Percentiles rank a stretch among this genome's conserved stretches.
Conservation (phyloP, 2,797 vertebrate genomes). For the Oreochromis grahami region DNA sequence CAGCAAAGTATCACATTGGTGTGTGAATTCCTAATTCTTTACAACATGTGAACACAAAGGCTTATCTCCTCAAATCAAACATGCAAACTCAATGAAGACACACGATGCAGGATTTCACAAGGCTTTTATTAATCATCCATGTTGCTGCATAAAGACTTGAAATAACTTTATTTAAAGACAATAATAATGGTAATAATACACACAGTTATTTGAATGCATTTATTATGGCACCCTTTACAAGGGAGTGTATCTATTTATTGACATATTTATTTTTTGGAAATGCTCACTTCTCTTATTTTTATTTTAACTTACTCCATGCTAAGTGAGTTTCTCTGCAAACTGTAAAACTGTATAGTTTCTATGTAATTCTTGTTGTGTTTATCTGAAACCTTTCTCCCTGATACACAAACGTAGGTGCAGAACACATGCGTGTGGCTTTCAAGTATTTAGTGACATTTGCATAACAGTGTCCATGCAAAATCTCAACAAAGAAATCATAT, state of each 20-base stretch:
- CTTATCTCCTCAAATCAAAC: not conserved
- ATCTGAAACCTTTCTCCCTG: not conserved
- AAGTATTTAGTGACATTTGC: not conserved
- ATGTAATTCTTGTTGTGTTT: not conserved
- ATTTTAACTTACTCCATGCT: not conserved
- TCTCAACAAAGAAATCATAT: not conserved
- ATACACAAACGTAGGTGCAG: not conserved
- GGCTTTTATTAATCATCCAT: not conserved
- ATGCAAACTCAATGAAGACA: not conserved
- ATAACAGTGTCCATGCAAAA: not conserved
- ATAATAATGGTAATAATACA: not conserved
- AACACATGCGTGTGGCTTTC: not conserved
- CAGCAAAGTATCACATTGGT: not conserved
- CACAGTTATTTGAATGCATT: not conserved
- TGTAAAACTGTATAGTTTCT: not conserved
- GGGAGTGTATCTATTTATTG: not conserved
- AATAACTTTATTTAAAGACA: not conserved
- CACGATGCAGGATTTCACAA: not conserved
- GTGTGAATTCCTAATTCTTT: not conserved
- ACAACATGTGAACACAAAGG: not conserved
- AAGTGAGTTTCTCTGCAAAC: not conserved
- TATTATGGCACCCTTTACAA: not conserved
- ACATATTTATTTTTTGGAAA: not conserved
- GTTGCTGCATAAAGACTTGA: not conserved
- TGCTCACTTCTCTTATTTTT: not conserved